Evolutionary conservation across 2,113 vertebrate genomes (phyloP).

Genomic region (Nanorana parkeri): DNA sequence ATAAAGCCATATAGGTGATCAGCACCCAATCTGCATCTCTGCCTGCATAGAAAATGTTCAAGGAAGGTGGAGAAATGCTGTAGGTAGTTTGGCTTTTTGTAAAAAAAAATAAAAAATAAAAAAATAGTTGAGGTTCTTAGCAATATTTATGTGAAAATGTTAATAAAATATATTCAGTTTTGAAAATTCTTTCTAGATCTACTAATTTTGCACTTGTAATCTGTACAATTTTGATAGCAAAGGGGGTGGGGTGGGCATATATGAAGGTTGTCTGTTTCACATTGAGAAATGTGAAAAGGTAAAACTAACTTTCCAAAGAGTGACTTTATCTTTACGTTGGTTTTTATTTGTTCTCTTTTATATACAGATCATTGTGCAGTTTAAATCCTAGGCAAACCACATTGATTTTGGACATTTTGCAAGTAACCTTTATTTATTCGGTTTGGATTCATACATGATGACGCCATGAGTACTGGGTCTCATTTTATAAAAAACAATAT

Average conservation of each 20-base stretch:
- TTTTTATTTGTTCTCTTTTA: neutral
- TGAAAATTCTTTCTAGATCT: slow-evolving; percentile 27
- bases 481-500: too few relatives aligned
- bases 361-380: neutral
- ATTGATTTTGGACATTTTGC: too few relatives aligned
- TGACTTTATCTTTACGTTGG: slow-evolving; percentile 19
- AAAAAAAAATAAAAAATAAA: slow-evolving; percentile 8
- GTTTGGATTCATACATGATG: too few relatives aligned
- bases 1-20: slow-evolving; percentile 46
- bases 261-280: slow-evolving; percentile 21
- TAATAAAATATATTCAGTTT: slow-evolving; percentile 43
- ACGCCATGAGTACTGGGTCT: too few relatives aligned
- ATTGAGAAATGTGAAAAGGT: slow-evolving; percentile 3
- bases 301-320: slow-evolving; percentile 37
- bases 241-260: neutral
- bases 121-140: slow-evolving; percentile 50
- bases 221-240: slow-evolving; percentile 2
- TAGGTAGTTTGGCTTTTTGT: slow-evolving; percentile 22
- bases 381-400: neutral
- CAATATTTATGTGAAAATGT: slow-evolving; percentile 56
- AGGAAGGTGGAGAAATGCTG: neutral
- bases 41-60: slow-evolving; percentile 4
- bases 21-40: slow-evolving; percentile 23
- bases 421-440: too few relatives aligned
- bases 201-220: slow-evolving; percentile 45